Conservation (phyloP, 2,113 vertebrate species). For the Mobula hypostoma region DNA sequence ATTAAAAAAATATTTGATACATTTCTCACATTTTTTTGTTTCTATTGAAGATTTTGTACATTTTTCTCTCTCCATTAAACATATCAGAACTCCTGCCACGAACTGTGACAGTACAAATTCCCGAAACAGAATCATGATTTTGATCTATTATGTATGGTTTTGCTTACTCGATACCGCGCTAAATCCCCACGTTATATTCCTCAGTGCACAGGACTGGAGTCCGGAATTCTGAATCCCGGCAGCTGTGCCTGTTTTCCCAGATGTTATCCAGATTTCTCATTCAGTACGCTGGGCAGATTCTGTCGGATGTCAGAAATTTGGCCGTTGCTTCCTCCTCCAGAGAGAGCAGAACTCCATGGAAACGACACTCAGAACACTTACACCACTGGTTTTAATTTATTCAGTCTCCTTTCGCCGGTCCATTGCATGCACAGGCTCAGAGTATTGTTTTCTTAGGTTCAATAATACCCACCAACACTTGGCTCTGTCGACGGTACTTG, state of each 20-base stretch:
- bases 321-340: neutral
- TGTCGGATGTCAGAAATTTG: slow-evolving; percentile 7
- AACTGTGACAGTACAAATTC: neutral
- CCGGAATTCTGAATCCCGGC: neutral
- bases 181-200: neutral
- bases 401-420: neutral
- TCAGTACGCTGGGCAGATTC: neutral
- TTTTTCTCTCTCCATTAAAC: neutral
- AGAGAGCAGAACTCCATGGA: neutral
- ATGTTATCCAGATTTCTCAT: slow-evolving; percentile 8
- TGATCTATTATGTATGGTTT: neutral
- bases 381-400: neutral
- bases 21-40: neutral
- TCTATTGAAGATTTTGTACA: neutral
- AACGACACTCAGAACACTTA: neutral
- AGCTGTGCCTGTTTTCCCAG: neutral
- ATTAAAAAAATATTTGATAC: neutral
- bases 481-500: too few species aligned
- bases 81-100: neutral
- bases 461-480: neutral
- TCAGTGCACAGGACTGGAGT: neutral
- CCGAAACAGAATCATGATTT: neutral
- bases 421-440: neutral
- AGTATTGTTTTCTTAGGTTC: neutral
- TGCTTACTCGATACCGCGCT: neutral